These are phyloP conservation scores for Gymnodraco acuticeps DNA, from an alignment of 2,797 vertebrate species.

Conservation along the genomic window DNA sequence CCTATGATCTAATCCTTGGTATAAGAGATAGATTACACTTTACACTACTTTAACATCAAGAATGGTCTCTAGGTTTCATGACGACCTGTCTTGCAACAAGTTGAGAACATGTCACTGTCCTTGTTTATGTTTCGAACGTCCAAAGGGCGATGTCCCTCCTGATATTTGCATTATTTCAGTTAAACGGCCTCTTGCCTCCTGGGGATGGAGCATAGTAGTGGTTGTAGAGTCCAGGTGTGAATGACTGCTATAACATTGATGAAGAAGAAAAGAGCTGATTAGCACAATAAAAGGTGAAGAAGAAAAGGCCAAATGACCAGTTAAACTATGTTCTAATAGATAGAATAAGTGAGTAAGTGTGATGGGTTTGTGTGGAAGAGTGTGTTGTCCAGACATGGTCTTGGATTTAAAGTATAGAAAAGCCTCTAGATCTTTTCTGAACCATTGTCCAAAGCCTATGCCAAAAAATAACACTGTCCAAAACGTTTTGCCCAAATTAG, in stretches of 20 bases:
- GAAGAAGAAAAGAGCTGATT: conserved; percentile 41
- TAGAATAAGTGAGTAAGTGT: conserved; percentile 47
- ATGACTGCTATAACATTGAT: conserved; percentile 57
- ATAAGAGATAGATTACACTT: conserved; percentile 23
- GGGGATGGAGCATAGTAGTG: conserved; percentile 43
- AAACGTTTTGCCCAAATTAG: conserved; percentile 50
- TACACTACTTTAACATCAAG: conserved; percentile 40
- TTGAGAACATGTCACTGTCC: conserved; percentile 57
- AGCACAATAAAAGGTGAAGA: conserved; percentile 45
- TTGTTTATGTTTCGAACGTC: conserved; percentile 52
- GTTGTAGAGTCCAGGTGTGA: conserved; percentile 58
- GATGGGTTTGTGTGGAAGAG: conserved; percentile 35
- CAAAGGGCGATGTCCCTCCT: conserved; percentile 29
- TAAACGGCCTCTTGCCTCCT: conserved; percentile 51
- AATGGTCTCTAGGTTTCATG: conserved; percentile 43
- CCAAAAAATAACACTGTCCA: conserved; percentile 52
- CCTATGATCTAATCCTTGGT: background rate
- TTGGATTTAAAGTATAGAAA: conserved; percentile 68
- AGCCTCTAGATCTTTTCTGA: conserved; percentile 69
- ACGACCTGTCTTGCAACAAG: conserved; percentile 61
- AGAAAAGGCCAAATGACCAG: conserved; percentile 44
- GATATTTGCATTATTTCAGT: conserved; percentile 63
- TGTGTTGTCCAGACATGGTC: conserved; percentile 57
- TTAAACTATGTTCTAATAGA: conserved; percentile 51
- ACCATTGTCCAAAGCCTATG: conserved; percentile 44